Conservation (phyloP, 2,113 vertebrate species). For the Callorhinus ursinus region DNA sequence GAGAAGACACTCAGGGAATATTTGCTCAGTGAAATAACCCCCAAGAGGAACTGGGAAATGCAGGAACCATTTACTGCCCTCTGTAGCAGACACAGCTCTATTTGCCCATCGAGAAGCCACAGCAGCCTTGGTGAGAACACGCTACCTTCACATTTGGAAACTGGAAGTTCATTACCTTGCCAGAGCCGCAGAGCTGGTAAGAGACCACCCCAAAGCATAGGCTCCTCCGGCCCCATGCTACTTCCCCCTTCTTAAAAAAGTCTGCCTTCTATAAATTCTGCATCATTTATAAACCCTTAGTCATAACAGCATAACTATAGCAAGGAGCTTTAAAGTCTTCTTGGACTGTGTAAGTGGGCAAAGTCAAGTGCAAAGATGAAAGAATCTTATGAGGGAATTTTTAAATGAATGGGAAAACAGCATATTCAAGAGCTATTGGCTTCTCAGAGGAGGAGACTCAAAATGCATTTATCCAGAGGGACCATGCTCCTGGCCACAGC, state of each 20-base stretch:
- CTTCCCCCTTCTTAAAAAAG: not conserved
- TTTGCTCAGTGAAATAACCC: not conserved
- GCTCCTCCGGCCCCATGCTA: too few species aligned
- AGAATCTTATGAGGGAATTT: not conserved
- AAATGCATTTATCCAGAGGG: not conserved
- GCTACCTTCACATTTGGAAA: not conserved
- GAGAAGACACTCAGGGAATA: not conserved
- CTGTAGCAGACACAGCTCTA: fast-evolving
- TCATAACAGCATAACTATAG: not conserved
- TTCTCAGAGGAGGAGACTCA: not conserved
- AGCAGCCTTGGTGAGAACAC: not conserved
- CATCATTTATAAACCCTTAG: not conserved
- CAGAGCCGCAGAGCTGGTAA: not conserved
- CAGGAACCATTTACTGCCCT: not conserved
- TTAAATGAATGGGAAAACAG: not conserved
- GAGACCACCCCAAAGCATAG: too few species aligned
- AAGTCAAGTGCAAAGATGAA: not conserved
- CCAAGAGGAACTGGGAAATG: not conserved
- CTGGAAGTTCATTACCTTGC: not conserved
- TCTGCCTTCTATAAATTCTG: not conserved
- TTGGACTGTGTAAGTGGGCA: not conserved
- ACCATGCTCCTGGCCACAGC: not conserved
- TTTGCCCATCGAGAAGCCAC: not conserved
- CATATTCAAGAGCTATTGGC: not conserved
- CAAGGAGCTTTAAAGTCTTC: not conserved